A percentile compares a stretch with the other conserved stretches of the same genome.
phyloP scores from a whole-genome alignment of 2,888 invertebrate genomes.

The Pyrochroa serraticornis region DNA sequence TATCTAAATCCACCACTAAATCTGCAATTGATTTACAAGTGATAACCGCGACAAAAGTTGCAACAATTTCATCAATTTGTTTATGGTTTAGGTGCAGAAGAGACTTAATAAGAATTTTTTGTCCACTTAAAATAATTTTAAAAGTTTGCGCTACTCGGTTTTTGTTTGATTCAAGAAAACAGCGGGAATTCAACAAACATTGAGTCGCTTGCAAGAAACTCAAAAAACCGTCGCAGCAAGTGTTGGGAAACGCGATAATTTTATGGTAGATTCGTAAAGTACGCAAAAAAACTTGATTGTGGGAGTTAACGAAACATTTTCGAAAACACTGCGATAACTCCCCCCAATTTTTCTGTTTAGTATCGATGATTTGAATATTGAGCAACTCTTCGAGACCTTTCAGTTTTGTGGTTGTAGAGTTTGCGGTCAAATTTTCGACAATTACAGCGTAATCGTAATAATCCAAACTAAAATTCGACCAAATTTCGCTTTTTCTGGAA shows the following conservation, averaged over 20 bases:
- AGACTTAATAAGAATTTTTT: slow-evolving; percentile 23
- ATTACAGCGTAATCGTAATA: slow-evolving; percentile 17
- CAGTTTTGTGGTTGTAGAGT: slow-evolving; percentile 16
- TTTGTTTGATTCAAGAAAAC: slow-evolving; percentile 18
- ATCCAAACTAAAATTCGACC: slow-evolving; percentile 8
- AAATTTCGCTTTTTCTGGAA: neutral
- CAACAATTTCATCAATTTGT: slow-evolving; percentile 30
- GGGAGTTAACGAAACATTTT: slow-evolving; percentile 32
- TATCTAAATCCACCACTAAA: slow-evolving; percentile 31
- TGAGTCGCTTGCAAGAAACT: slow-evolving; percentile 31
- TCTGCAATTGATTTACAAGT: slow-evolving; percentile 26
- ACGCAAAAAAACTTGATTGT: slow-evolving; percentile 31
- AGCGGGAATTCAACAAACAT: slow-evolving; percentile 24
- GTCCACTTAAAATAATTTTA: slow-evolving; percentile 29
- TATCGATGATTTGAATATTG: slow-evolving; percentile 31
- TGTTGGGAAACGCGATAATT: slow-evolving; percentile 30
- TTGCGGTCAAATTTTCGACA: slow-evolving; percentile 18
- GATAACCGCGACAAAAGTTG: slow-evolving; percentile 28
- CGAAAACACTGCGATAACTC: slow-evolving; percentile 31
- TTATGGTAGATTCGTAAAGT: slow-evolving; percentile 35
- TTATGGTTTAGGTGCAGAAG: slow-evolving; percentile 29
- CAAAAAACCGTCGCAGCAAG: slow-evolving; percentile 33
- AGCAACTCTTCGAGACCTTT: slow-evolving; percentile 25
- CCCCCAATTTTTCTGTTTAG: slow-evolving; percentile 33
- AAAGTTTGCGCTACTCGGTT: slow-evolving; percentile 21